phyloP scores from a whole-genome alignment of 2,797 vertebrate species.

The Esox masquinongy region DNA sequence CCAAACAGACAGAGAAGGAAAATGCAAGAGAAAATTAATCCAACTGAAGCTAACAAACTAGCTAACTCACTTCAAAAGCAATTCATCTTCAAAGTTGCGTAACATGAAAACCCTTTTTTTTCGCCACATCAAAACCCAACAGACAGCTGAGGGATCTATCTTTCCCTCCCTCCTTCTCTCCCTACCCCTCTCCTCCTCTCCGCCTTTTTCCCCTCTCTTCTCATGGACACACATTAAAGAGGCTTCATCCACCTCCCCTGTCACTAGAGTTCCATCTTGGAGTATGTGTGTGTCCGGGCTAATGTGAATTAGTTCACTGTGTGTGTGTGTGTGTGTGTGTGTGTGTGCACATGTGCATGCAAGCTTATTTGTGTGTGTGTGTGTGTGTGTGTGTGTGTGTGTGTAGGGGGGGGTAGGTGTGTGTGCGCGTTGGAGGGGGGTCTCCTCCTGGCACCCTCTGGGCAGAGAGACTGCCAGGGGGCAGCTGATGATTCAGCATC shows the following conservation, averaged over 20 bases:
- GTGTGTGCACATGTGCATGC: conserved; percentile 4
- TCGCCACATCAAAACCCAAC: conserved; percentile 68
- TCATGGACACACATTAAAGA: neutral
- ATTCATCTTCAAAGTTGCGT: conserved; percentile 72
- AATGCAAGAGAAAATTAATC: conserved; percentile 50
- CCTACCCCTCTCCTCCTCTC: conserved; percentile 24
- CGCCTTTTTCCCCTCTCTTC: conserved; percentile 25
- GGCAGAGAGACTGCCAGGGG: conserved; percentile 68
- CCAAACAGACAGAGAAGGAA: conserved; percentile 57
- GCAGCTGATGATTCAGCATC: conserved; percentile 79
- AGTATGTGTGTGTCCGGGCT: conserved; percentile 34
- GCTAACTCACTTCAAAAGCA: conserved; percentile 68
- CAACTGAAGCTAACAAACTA: conserved; percentile 68
- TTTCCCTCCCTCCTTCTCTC: conserved; percentile 43
- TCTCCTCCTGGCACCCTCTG: conserved; percentile 64
- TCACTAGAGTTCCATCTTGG: conserved; percentile 49
- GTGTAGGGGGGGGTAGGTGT: neutral
- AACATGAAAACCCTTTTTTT: conserved; percentile 66
- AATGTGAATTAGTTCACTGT: conserved; percentile 12
- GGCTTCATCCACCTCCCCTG: neutral
- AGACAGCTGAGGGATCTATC: conserved; percentile 64
- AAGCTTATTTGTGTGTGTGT: too few relatives aligned
- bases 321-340: conserved; percentile 29
- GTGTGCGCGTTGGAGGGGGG: neutral
- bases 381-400: conserved; percentile 17